Conservation (phyloP, 2,888 invertebrate species). For the Chalcosyrphus nemorum region DNA sequence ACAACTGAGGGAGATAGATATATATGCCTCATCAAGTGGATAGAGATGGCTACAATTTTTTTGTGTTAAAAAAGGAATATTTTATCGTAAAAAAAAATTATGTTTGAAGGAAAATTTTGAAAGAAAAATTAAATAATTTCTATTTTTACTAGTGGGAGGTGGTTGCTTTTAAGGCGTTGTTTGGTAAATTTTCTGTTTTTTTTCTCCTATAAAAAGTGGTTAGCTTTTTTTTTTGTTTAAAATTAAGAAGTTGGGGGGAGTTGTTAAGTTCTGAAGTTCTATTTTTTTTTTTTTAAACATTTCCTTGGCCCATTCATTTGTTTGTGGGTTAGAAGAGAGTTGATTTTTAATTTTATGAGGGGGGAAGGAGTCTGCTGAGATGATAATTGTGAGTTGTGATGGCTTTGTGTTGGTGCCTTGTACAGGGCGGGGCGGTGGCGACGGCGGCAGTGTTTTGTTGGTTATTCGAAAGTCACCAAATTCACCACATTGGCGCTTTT, state of each 20-base stretch:
- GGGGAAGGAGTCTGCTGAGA: neutral
- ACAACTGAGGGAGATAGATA: slow-evolving; percentile 35
- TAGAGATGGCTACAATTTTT: slow-evolving; percentile 51
- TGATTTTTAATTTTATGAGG: too few relatives aligned
- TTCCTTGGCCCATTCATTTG: slow-evolving; percentile 11
- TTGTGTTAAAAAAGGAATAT: slow-evolving; percentile 43
- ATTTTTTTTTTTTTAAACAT: slow-evolving; percentile 9
- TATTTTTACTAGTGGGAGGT: neutral
- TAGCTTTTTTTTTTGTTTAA: slow-evolving; percentile 9
- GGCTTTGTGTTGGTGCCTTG: slow-evolving; percentile 2
- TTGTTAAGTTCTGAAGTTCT: neutral
- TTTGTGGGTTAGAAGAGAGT: slow-evolving; percentile 50
- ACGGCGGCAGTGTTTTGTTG: slow-evolving; percentile 19
- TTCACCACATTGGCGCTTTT: slow-evolving; percentile 55
- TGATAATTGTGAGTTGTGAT: too few relatives aligned
- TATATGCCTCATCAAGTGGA: slow-evolving; percentile 3
- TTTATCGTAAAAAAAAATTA: slow-evolving; percentile 4
- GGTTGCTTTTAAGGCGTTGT: neutral
- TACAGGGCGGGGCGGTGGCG: neutral
- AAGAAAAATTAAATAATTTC: slow-evolving; percentile 45
- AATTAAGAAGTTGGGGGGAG: neutral
- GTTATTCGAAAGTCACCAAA: slow-evolving; percentile 33
- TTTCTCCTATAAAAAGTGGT: too few relatives aligned
- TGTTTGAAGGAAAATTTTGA: neutral
- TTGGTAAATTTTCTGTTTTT: neutral